Base-by-base conservation (phyloP, 1,140 invertebrate genomes). In the Micrasema longulum region DNA sequence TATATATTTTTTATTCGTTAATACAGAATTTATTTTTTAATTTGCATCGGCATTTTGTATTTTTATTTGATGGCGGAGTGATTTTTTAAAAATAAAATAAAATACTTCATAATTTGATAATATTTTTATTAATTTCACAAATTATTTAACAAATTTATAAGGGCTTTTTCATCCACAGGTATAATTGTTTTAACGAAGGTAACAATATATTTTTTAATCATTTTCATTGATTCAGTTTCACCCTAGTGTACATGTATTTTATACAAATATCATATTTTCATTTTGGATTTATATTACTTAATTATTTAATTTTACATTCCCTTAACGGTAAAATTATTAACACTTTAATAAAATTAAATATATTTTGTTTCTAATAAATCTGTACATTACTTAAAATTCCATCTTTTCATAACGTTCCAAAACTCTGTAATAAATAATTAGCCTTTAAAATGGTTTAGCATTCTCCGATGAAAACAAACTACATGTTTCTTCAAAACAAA, bases 121-220 rank as follows among this genome's bases (percentile, higher is more conserved):
- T 57, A 57, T 36, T 57, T 16, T 57, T 18, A 38, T 57, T 57
- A 36, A 57, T 57, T 57, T 57, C 26, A 57, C 26, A 57, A 36
- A 16, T 57, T 14, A 57, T 36, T 53, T 57, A 57, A 57, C 53
- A 57, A 57, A 36, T n/a, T 57, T 57, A 57, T 55, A 55, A 55
- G n/a, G 26, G 1, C 12, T 16, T 31, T 22, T 23, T 53, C 22
- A 23, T n/a, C n/a, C n/a, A n/a, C n/a, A n/a, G n/a, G n/a, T n/a
- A 3, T 53, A n/a, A 53, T 23, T 3, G n/a, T 23, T 26, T 22
- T 22, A 53, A 53, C 26, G 2, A 26, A 53, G 22, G 16, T 23
- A 52, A n/a, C 12, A 53, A 12, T 45, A 23, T 53, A 53, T 23
- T 11, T 12, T 53, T 9, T 18, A 53, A 53, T 12, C 50, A 53